These are phyloP conservation scores for Lanistes nyassanus DNA, from an alignment of 1,140 invertebrate genomes.

Conservation along the genomic window DNA sequence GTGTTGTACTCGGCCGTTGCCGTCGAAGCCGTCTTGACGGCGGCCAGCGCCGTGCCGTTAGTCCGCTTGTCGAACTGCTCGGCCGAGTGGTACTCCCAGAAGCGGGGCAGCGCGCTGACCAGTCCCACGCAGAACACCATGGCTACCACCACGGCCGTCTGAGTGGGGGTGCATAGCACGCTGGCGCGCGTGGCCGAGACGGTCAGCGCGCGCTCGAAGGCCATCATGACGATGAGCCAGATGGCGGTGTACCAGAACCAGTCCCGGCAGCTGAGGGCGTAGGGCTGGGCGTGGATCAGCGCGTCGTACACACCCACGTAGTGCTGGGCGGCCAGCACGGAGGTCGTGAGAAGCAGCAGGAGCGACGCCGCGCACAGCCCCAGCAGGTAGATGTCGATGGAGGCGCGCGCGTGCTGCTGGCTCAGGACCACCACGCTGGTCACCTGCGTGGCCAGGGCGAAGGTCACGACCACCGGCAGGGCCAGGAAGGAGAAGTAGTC, in stretches of 20 bases:
- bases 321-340: slow-evolving; percentile 46
- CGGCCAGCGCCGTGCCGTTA: slow-evolving; percentile 40
- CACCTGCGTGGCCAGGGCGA: slow-evolving; percentile 52
- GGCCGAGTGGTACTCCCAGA: slow-evolving; percentile 57
- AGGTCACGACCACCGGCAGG: slow-evolving; percentile 50
- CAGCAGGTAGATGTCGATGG: slow-evolving; percentile 58
- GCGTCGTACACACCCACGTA: slow-evolving; percentile 48
- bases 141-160: slow-evolving; percentile 51
- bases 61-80: slow-evolving; percentile 33
- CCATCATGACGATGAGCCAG: slow-evolving; percentile 61
- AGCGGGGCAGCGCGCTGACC: slow-evolving; percentile 59
- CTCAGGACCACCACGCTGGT: slow-evolving; percentile 53
- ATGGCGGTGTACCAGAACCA: slow-evolving; percentile 60
- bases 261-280: slow-evolving; percentile 51
- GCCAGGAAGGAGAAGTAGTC: slow-evolving; percentile 58
- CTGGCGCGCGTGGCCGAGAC: slow-evolving; percentile 47
- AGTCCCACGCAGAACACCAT: slow-evolving; percentile 57
- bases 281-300: slow-evolving; percentile 49
- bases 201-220: slow-evolving; percentile 53
- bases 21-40: slow-evolving; percentile 44
- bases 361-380: slow-evolving; percentile 51
- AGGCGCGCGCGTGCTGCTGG: slow-evolving; percentile 44
- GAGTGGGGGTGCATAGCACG: slow-evolving; percentile 50
- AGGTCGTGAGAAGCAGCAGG: slow-evolving; percentile 45
- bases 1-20: slow-evolving; percentile 52